Conservation (phyloP, 2,113 vertebrate genomes). For the Podarcis muralis region DNA sequence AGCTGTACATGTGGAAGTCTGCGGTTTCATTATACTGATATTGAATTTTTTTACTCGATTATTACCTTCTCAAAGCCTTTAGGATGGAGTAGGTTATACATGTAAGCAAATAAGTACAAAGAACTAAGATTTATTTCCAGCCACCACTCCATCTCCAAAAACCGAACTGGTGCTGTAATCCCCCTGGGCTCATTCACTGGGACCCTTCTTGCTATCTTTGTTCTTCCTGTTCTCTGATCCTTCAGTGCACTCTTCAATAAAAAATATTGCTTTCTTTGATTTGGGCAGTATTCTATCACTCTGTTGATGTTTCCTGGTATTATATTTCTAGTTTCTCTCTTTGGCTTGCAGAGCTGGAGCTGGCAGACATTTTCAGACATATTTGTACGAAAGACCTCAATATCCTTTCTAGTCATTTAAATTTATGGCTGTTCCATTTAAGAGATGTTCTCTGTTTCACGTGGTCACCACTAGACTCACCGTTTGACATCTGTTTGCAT, state of each 20-base stretch:
- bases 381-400: slow-evolving; percentile 18
- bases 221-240: slow-evolving; percentile 26
- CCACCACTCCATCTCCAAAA: neutral
- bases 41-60: neutral
- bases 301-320: neutral
- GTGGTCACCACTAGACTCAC: slow-evolving; percentile 45
- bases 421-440: slow-evolving; percentile 27
- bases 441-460: slow-evolving; percentile 31
- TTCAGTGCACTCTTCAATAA: neutral
- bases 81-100: neutral
- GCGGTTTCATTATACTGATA: neutral
- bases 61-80: neutral
- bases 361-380: neutral
- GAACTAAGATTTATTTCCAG: neutral
- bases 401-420: slow-evolving; percentile 45
- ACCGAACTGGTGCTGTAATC: neutral
- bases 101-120: slow-evolving; percentile 17
- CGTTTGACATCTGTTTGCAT: slow-evolving; percentile 61
- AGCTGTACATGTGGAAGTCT: neutral
- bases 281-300: neutral
- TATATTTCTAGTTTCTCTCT: slow-evolving; percentile 27
- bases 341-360: slow-evolving; percentile 14
- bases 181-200: neutral
- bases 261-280: neutral
- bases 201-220: slow-evolving; percentile 9